Percentiles rank a stretch among this genome's conserved stretches.
Evolutionary conservation across 2,888 invertebrate species (phyloP).

Genomic region (Alsophila aescularia): DNA sequence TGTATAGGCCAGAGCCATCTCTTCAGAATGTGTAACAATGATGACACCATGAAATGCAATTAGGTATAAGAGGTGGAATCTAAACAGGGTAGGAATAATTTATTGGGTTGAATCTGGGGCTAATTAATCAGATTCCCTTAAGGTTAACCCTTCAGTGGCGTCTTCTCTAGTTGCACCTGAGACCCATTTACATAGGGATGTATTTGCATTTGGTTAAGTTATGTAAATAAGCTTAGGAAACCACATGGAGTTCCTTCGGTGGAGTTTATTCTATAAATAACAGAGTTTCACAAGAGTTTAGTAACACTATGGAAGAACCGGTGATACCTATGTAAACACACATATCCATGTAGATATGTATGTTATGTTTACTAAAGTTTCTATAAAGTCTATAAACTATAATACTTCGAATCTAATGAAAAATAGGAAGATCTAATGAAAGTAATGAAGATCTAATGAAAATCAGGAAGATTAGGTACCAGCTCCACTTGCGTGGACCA

Average conservation of each 20-base stretch:
- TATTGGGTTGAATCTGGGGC: slow-evolving; percentile 62
- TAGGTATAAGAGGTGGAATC: slow-evolving; percentile 1
- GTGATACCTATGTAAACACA: no score
- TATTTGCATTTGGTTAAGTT: slow-evolving; percentile 44
- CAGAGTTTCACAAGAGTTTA: background rate
- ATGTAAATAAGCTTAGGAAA: slow-evolving; percentile 45
- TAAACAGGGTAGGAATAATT: slow-evolving; percentile 54
- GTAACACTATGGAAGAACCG: no score
- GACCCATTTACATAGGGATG: slow-evolving; percentile 38
- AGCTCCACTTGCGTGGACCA: no score
- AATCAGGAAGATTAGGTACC: no score
- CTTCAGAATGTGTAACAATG: no score
- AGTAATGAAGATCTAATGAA: no score
- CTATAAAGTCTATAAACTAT: no score
- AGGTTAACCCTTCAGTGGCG: slow-evolving; percentile 41
- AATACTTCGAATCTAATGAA: no score
- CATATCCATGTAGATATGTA: no score
- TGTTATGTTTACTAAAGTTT: no score
- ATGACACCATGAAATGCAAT: background rate
- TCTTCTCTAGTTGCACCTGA: slow-evolving; percentile 56
- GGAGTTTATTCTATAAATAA: background rate
- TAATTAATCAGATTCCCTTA: slow-evolving; percentile 70
- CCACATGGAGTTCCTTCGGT: slow-evolving; percentile 2
- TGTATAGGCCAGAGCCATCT: no score
- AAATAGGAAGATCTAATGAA: no score